Evolutionary conservation across 1,140 invertebrate species (phyloP).

Genomic region (Cydia strobilella): DNA sequence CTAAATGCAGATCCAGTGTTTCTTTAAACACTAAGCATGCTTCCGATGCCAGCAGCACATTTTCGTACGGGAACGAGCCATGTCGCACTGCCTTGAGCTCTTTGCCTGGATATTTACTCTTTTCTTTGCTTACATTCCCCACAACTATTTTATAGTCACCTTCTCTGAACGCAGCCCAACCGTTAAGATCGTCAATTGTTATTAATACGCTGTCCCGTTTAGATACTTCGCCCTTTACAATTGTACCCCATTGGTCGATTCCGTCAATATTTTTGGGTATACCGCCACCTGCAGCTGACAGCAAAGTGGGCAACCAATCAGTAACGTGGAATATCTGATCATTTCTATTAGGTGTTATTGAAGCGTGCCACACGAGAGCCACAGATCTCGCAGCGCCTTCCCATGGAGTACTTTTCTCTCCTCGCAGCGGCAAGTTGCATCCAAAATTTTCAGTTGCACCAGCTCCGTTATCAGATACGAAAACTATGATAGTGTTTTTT

Average conservation of each 20-base stretch:
- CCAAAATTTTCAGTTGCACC: constrained; percentile 87
- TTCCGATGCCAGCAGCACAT: constrained; percentile 40
- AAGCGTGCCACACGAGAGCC: constrained; percentile 88
- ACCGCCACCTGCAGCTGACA: constrained; percentile 45
- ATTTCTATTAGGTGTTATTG: constrained; percentile 81
- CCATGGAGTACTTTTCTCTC: constrained; percentile 88
- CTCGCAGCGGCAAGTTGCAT: constrained; percentile 91
- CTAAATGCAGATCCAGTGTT: constrained; percentile 37
- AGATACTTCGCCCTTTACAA: constrained; percentile 80
- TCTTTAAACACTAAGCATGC: constrained; percentile 45
- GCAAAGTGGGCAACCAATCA: constrained; percentile 92
- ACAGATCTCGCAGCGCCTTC: constrained; percentile 89
- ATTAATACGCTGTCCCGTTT: constrained; percentile 82
- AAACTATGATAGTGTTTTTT: constrained; percentile 85
- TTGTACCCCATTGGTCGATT: constrained; percentile 83
- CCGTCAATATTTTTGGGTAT: constrained; percentile 81
- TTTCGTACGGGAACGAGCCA: constrained; percentile 39
- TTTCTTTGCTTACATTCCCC: constrained; percentile 41
- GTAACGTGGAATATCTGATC: constrained; percentile 88
- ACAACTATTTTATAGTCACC: constrained; percentile 54
- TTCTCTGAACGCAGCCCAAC: constrained; percentile 48
- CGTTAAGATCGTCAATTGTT: constrained; percentile 46
- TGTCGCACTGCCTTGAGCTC: constrained; percentile 36
- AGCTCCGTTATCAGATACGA: constrained; percentile 90
- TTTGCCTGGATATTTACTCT: constrained; percentile 44